A percentile compares a stretch with the other conserved stretches of the same genome.
phyloP scores from a whole-genome alignment of 2,113 vertebrate species.

The Phocoena sinus region DNA sequence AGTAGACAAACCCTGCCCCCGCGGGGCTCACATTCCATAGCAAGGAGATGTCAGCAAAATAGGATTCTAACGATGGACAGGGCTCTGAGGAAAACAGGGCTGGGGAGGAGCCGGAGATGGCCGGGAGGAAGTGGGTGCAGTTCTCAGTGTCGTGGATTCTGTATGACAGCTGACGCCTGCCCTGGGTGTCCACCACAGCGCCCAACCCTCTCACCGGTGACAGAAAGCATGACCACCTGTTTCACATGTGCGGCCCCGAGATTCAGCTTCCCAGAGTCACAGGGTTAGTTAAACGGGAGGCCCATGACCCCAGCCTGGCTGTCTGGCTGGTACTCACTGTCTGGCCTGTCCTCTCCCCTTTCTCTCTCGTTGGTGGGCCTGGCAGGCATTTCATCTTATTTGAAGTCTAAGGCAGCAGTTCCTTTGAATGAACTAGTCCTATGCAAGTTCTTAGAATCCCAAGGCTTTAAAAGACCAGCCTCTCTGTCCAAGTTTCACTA shows the following conservation, averaged over 20 bases:
- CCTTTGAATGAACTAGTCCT: neutral
- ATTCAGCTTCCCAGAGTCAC: neutral
- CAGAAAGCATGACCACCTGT: no score
- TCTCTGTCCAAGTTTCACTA: neutral
- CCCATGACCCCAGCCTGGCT: fast-evolving
- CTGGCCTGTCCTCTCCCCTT: neutral
- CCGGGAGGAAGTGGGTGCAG: no score
- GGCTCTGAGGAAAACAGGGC: neutral
- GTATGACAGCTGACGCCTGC: neutral
- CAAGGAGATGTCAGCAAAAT: neutral
- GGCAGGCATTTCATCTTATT: neutral
- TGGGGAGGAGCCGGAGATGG: neutral
- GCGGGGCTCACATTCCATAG: fast-evolving
- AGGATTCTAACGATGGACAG: neutral
- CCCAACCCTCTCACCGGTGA: neutral
- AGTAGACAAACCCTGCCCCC: neutral
- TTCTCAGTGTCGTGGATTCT: neutral
- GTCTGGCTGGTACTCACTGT: neutral
- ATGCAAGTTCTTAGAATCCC: neutral
- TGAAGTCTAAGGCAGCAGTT: neutral
- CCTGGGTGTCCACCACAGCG: neutral
- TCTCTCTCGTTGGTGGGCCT: neutral
- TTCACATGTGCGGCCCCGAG: neutral
- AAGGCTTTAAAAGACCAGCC: neutral
- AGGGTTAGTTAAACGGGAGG: neutral